Evolutionary conservation across 2,113 vertebrate species (phyloP).

Genomic region (Felis catus): F.catus_Fca126_mat1.0 CM031416.1:38991501-38992000

Average conservation of each 20-base stretch:
- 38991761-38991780: neutral
- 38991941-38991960: neutral
- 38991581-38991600: conserved; percentile 62
- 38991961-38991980: neutral
- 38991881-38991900: neutral
- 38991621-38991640: conserved; percentile 67
- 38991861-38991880: neutral
- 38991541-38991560: conserved; percentile 74
- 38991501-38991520: conserved; percentile 28
- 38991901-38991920: neutral
- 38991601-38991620: conserved; percentile 71
- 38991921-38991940: no score
- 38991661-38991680: neutral
- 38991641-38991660: conserved; percentile 32
- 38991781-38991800: neutral
- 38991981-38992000: neutral
- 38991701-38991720: neutral
- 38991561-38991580: conserved; percentile 71
- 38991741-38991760: neutral
- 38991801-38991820: neutral
- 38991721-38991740: conserved; percentile 5
- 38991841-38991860: no score
- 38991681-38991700: conserved; percentile 50
- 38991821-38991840: neutral
- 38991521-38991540: conserved; percentile 66